phyloP scores from a whole-genome alignment of 2,888 invertebrate species.

The Marronus borbonicus region DNA sequence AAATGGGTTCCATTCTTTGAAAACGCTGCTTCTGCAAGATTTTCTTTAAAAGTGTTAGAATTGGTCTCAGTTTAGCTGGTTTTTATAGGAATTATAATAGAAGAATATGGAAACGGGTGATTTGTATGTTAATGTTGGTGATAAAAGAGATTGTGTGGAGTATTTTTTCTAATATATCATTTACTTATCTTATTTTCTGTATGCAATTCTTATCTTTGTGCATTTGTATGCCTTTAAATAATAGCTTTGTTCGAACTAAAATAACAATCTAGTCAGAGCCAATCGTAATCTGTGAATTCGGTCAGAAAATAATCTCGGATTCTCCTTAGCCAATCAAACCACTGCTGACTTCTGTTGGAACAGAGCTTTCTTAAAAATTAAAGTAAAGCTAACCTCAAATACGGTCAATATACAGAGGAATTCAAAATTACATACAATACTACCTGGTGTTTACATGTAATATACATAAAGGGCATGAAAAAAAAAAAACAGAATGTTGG shows the following conservation, averaged over 20 bases:
- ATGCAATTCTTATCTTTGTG: background rate
- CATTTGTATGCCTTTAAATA: background rate
- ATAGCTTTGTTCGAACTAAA: too few species aligned
- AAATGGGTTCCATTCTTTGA: slow-evolving; percentile 65
- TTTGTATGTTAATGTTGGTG: background rate
- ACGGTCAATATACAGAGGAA: background rate
- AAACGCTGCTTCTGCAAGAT: background rate
- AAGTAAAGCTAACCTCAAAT: background rate
- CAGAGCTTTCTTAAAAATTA: too few species aligned
- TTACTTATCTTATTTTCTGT: slow-evolving; percentile 7
- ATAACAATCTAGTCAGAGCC: too few species aligned
- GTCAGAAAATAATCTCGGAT: too few species aligned
- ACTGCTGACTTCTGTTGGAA: too few species aligned
- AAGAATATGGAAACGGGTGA: background rate
- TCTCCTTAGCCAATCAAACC: too few species aligned
- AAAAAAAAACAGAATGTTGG: too few species aligned
- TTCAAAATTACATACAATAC: background rate
- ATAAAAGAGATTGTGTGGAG: background rate
- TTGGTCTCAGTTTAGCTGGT: background rate
- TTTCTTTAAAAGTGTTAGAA: background rate
- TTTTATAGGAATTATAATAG: background rate
- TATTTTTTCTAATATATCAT: background rate
- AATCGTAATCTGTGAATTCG: too few species aligned
- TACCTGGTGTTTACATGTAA: too few species aligned
- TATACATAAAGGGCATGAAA: background rate